Evolutionary conservation across 2,797 vertebrate species (phyloP), one percentile per base, ranked within the genome.

Genomic region (Heteromormyrus szaboi): DNA sequence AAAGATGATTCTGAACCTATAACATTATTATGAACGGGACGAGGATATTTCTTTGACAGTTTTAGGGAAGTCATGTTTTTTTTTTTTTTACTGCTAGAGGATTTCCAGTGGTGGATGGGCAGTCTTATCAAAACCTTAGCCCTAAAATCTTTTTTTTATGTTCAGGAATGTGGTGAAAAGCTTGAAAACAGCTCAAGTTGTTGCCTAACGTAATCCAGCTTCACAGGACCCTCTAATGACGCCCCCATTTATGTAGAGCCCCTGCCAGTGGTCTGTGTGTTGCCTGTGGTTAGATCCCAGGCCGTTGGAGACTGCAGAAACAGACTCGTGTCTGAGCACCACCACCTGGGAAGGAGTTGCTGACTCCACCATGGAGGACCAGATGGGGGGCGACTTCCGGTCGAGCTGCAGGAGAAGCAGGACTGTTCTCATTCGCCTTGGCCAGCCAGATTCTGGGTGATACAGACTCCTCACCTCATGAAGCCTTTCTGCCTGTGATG

Each of bases 391-490:
- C 11, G 14, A 17, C 33, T 19, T 53, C 29, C 2, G 11, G 50
- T 56, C 8, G 12, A 29, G 83, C 44, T 85, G 46, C 83, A 11
- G 46, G 83, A 53, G 83, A 25, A 85, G 50, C 37, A 4, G 22
- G 12, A 25, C 25, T 53, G 8, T 12, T 85, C 83, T 51, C 22
- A 14, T 53, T 85, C 4, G 11, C 22, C 2, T 2, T 22, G 11
- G 2, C 9, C 9, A 29, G 12, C 48, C 19, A 7, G 7, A n/a
- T 29, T 85, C 83, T 51, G 46, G 9, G 83, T n/a, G 84, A 88
- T 89, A 54, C 86, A 89, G 87, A 87, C 90, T 88, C 88, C 29
- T 88, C 76, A 89, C 84, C 72, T 25, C 65, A 17, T 62, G 83
- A 53, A 50, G 19, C 87, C n/a, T 62, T 62, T 62, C 56, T 62